A percentile compares a stretch with the other conserved stretches of the same genome.
These are phyloP conservation scores for Phengaris alcon DNA, from an alignment of 2,888 invertebrate species.

Conservation along the genomic window DNA sequence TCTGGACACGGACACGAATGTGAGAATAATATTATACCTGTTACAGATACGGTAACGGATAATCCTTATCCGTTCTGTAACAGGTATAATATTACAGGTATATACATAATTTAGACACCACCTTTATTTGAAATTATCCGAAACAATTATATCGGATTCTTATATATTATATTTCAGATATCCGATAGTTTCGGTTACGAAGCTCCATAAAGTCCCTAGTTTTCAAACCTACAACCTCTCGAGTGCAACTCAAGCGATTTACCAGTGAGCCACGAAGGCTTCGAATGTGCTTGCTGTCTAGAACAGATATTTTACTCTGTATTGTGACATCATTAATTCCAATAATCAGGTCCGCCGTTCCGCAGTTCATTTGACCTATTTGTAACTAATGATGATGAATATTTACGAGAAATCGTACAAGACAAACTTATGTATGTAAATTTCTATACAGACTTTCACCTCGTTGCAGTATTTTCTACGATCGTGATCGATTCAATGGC, in stretches of 20 bases:
- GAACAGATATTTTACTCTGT: neutral
- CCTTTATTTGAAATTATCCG: too few species aligned
- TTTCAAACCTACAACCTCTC: neutral
- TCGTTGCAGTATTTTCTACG: slow-evolving; percentile 33
- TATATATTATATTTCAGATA: too few species aligned
- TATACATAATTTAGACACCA: too few species aligned
- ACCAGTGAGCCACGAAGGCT: neutral
- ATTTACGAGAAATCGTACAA: slow-evolving; percentile 25
- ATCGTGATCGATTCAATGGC: slow-evolving; percentile 35
- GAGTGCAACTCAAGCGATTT: neutral
- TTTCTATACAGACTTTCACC: slow-evolving; percentile 33
- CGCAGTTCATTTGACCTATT: slow-evolving; percentile 7
- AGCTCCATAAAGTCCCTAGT: too few species aligned
- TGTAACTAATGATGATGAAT: slow-evolving; percentile 23
- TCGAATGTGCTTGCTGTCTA: neutral
- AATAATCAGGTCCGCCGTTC: neutral
- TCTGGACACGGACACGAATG: too few species aligned
- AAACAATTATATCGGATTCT: too few species aligned
- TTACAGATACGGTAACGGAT: too few species aligned
- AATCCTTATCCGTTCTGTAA: too few species aligned
- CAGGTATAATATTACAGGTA: too few species aligned
- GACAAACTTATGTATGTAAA: slow-evolving; percentile 28
- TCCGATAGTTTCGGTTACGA: too few species aligned
- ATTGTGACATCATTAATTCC: slow-evolving; percentile 8
- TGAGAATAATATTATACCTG: too few species aligned